phyloP scores from a whole-genome alignment of 2,888 invertebrate genomes.

The Eupithecia subumbrata region DNA sequence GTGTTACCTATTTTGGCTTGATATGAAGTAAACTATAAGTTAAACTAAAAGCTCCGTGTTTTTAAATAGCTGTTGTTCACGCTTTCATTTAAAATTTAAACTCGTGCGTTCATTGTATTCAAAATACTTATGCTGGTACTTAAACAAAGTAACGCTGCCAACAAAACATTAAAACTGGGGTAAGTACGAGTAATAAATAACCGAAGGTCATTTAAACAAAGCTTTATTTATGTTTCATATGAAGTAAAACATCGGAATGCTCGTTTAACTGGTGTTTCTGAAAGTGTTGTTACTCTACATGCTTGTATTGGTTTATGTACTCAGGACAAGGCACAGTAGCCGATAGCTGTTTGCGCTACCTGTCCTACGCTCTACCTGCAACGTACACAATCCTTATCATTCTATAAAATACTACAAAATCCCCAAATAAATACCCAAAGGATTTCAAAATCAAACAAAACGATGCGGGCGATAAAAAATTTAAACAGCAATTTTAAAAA shows the following conservation, averaged over 20 bases:
- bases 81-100: conserved; percentile 37
- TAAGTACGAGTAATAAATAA: conserved; percentile 43
- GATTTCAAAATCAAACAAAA: conserved; percentile 70
- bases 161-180: conserved; percentile 44
- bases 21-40: not conserved
- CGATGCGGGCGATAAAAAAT: conserved; percentile 58
- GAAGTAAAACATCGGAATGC: conserved; percentile 34
- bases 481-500: conserved; percentile 37
- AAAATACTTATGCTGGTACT: conserved; percentile 32
- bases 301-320: conserved; percentile 72
- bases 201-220: conserved; percentile 45
- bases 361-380: conserved; percentile 78
- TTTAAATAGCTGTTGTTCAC: not conserved
- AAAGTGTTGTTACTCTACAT: conserved; percentile 37
- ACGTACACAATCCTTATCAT: conserved; percentile 73
- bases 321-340: conserved; percentile 76
- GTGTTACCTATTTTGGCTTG: not conserved
- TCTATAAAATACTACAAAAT: conserved; percentile 72
- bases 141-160: conserved; percentile 41
- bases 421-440: conserved; percentile 65
- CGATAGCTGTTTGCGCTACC: conserved; percentile 78
- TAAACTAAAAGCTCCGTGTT: not conserved
- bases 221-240: conserved; percentile 42
- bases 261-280: conserved; percentile 14
- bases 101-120: conserved; percentile 36